phyloP scores from a whole-genome alignment of 2,797 vertebrate genomes.

The Tenualosa ilisha region DNA sequence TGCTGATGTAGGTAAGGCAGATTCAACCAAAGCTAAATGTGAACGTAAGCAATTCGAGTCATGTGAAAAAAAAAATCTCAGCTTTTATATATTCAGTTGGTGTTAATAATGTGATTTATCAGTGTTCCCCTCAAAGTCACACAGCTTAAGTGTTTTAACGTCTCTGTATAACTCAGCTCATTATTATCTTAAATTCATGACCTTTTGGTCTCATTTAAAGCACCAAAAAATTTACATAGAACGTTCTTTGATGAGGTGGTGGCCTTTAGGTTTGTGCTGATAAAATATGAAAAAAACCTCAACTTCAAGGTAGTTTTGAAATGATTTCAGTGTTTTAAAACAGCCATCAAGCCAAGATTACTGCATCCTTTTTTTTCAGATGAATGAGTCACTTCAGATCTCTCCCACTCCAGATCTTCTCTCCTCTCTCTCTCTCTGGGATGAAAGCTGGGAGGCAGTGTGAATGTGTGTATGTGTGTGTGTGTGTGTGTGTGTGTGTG shows the following conservation, averaged over 20 bases:
- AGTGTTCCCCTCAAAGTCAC: neutral
- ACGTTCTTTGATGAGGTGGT: constrained; percentile 21
- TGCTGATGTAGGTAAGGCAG: neutral
- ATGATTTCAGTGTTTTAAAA: neutral
- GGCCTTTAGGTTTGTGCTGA: neutral
- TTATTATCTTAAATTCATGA: constrained; percentile 18
- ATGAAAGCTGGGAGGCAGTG: neutral
- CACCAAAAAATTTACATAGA: neutral
- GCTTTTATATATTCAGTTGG: neutral
- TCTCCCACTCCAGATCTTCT: neutral
- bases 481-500: neutral
- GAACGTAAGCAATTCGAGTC: neutral
- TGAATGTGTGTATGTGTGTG: neutral
- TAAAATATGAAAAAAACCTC: constrained; percentile 18
- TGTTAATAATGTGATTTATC: constrained; percentile 9
- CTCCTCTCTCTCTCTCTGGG: neutral
- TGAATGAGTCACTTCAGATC: neutral
- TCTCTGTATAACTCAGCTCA: constrained; percentile 5
- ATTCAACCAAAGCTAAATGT: neutral
- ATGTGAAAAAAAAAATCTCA: neutral
- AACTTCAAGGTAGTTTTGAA: constrained; percentile 14
- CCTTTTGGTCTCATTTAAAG: constrained; percentile 19
- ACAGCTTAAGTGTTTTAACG: constrained; percentile 22
- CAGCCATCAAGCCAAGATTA: neutral
- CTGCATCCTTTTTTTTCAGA: neutral